Evolutionary conservation across 1,140 invertebrate genomes (phyloP), one percentile per base, ranked within the genome.

Genomic region (Hypothenemus hampei): DNA sequence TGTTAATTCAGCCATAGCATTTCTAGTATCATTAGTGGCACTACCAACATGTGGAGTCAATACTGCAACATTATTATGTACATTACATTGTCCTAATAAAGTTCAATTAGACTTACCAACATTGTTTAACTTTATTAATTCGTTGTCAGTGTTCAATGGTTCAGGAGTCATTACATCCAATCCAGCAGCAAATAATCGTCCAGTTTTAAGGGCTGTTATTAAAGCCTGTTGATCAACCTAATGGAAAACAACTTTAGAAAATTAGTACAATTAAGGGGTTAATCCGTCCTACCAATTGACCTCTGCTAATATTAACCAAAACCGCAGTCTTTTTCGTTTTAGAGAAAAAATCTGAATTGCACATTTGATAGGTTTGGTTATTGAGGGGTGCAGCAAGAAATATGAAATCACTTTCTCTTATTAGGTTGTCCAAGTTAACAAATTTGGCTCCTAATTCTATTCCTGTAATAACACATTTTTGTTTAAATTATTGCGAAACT

Each of bases 121-220:
- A 73, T 97, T 98, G 29, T 83, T 73, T 11, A 97, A 69, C 51
- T 78, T 81, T 2, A 92, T 75, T 5, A 98, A 75, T 35, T 86
- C 83, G 75, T 84, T 85, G 66, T 92, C 81, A 0, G 82, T 65
- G 6, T 91, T 89, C n/a, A 97, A 72, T 3, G 93, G 95, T 73
- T 98, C 94, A 0, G 93, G 93, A 19, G 83, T 85, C 61, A 89
- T 96, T 0, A 97, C 94, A 77, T 98, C 95, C 13, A 98, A 74
- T 0, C 93, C 94, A 13, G 93, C 94, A 6, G 84, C 91, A 65
- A 78, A 74, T 39, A 97, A 95, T 43, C 76, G 76, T 7, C 80
- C 78, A 40, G 75, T 79, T 64, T 84, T 77, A 6, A 97, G 73
- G 5, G 91, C 91, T 57, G 84, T 76, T 54, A 87, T 80, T 21